phyloP scores from a whole-genome alignment of 2,797 vertebrate species.

The Artibeus jamaicensis region DNA sequence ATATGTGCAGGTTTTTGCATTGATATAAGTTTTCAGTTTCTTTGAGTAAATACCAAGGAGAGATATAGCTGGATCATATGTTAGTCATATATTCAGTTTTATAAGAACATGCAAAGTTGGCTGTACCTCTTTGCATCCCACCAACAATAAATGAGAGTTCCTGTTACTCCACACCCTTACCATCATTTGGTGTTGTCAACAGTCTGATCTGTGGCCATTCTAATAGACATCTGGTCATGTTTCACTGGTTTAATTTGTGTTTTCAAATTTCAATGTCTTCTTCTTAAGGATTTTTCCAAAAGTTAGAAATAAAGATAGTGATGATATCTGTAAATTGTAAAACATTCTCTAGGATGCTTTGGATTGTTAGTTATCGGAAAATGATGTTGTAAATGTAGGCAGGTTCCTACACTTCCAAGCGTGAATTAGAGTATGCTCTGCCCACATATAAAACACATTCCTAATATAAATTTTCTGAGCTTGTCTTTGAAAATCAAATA shows the following conservation, averaged over 20 bases:
- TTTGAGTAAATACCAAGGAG: background rate
- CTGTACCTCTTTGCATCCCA: background rate
- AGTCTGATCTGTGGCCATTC: background rate
- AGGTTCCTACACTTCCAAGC: background rate
- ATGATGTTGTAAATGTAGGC: background rate
- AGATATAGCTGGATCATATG: background rate
- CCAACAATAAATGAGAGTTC: background rate
- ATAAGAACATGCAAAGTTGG: background rate
- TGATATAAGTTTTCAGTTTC: background rate
- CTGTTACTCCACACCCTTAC: background rate
- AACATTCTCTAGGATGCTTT: background rate
- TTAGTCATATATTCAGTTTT: background rate
- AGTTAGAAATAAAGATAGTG: background rate
- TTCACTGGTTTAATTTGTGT: background rate
- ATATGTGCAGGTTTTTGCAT: background rate
- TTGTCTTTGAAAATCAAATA: constrained; percentile 52
- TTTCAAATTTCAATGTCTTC: background rate
- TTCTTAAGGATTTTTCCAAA: background rate
- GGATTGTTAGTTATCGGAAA: background rate
- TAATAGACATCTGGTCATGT: background rate
- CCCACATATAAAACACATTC: background rate
- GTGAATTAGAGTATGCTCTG: background rate
- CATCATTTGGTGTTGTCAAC: background rate
- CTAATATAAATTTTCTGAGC: constrained; percentile 42
- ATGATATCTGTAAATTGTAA: background rate